phyloP scores from a whole-genome alignment of 1,140 invertebrate genomes.

The Anadara kagoshimensis region DNA sequence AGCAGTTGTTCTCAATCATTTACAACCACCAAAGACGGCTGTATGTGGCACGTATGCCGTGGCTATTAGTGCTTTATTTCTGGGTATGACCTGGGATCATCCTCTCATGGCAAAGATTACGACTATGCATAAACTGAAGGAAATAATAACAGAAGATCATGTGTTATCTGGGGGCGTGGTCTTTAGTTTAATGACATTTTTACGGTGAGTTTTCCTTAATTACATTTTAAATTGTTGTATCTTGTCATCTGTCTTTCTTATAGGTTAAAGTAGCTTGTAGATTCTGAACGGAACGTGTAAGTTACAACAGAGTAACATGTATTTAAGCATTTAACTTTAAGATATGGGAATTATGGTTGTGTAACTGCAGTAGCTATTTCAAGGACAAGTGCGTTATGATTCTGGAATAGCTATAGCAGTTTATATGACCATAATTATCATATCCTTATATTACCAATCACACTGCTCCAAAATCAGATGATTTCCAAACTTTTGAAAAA shows the following conservation, averaged over 20 bases:
- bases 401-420: no score
- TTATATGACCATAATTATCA: no score
- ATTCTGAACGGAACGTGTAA: background rate
- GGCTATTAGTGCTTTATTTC: constrained; percentile 64
- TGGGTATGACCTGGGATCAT: constrained; percentile 70
- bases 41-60: constrained; percentile 65
- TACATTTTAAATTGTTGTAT: background rate
- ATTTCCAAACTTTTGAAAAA: no score
- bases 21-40: constrained; percentile 62
- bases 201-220: constrained; percentile 64
- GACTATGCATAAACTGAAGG: constrained; percentile 62
- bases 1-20: constrained; percentile 66
- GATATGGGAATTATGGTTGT: no score
- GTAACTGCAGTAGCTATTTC: no score
- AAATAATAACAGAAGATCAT: constrained; percentile 73
- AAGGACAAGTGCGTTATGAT: no score
- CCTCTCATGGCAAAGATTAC: constrained; percentile 67
- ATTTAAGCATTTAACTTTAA: no score
- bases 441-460: no score
- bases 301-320: no score
- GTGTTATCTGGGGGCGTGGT: constrained; percentile 74
- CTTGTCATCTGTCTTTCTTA: background rate
- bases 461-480: no score
- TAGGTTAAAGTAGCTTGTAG: background rate
- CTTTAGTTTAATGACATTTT: constrained; percentile 73